Conservation (phyloP, 1,140 invertebrate species). For the Agraylea sexmaculata region DNA sequence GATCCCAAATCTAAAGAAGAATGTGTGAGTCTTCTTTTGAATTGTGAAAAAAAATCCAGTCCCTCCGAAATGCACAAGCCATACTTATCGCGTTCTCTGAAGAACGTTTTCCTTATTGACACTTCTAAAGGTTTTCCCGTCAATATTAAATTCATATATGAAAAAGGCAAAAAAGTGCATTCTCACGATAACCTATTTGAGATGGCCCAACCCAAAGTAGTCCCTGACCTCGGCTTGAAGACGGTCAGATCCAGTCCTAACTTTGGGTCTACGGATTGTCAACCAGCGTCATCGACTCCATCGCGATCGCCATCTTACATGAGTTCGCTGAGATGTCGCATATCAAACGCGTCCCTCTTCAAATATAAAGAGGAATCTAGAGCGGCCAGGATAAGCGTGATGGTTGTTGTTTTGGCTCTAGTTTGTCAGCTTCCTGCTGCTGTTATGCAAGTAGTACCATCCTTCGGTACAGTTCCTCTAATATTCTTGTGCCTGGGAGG, state of each 20-base stretch:
- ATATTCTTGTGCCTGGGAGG: conserved; percentile 55
- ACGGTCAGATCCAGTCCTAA: conserved; percentile 19
- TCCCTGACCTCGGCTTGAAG: conserved; percentile 8
- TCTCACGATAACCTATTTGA: conserved; percentile 18
- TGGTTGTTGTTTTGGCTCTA: conserved; percentile 56
- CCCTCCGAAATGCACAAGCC: conserved; percentile 17
- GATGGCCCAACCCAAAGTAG: conserved; percentile 10
- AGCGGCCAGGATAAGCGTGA: conserved; percentile 64
- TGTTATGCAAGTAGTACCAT: conserved; percentile 28
- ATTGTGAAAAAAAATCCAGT: conserved; percentile 17
- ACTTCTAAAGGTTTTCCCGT: conserved; percentile 15
- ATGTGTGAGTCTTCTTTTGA: conserved; percentile 15
- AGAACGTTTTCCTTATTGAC: conserved; percentile 16
- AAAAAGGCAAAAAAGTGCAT: conserved; percentile 14
- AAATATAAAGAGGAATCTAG: conserved; percentile 69
- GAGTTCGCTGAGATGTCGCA: conserved; percentile 56
- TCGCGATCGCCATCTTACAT: conserved; percentile 45
- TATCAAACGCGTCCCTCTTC: conserved; percentile 74
- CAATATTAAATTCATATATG: conserved; percentile 14
- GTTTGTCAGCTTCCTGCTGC: conserved; percentile 54
- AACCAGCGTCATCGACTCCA: conserved; percentile 30
- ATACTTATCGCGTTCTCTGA: conserved; percentile 10
- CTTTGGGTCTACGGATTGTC: conserved; percentile 27
- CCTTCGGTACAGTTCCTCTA: conserved; percentile 41
- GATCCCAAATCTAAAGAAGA: conserved; percentile 29